Base-by-base conservation (phyloP, 2,888 invertebrate species). In the Tipula vernalis region DNA sequence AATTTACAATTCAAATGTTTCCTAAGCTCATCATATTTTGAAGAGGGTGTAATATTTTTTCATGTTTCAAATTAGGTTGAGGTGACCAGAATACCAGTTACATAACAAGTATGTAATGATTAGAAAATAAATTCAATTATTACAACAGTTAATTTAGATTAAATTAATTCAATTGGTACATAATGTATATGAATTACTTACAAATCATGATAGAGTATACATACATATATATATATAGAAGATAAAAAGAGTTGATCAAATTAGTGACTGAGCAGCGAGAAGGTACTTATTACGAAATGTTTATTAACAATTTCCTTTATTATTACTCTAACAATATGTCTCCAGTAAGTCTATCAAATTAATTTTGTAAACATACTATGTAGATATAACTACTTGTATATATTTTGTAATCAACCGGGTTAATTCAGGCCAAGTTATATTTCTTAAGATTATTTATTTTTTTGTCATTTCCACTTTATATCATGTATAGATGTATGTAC, bases 251-350 rank as follows among this genome's bases (percentile, higher is more conserved):
- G 71, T 71, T 71, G 28, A 71, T 71, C 71, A 71, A 71, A 71
- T 71, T 28, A 71, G 28, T 71, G 2, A 28, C 28, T 28, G 71
- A 28, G 18, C 28, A 2, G 5, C 28, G 4, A 71, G 10, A 28
- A 71, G 71, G 18, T 71, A 15, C 15, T 5, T 57, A 71, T 71
- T 71, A 71, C 28, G 28, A 71, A 71, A 28, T 28, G 71, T 71
- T 71, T 71, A 71, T 71, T 71, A 71, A 71, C 71, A 71, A 71
- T 71, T 71, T 71, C 71, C 71, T 71, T 71, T 71, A 71, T 71
- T 71, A 71, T 18, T 71, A 12, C 71, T 71, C 71, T 18, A 71
- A 71, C 28, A 71, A 71, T 28, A 71, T 28, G 71, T 71, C 71
- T 71, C 71, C 71, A 71, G 71, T 28, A 28, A 10, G 71, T 71